Evolutionary conservation across 2,113 vertebrate species (phyloP).

Genomic region (Petrocephalus zakoni): DNA sequence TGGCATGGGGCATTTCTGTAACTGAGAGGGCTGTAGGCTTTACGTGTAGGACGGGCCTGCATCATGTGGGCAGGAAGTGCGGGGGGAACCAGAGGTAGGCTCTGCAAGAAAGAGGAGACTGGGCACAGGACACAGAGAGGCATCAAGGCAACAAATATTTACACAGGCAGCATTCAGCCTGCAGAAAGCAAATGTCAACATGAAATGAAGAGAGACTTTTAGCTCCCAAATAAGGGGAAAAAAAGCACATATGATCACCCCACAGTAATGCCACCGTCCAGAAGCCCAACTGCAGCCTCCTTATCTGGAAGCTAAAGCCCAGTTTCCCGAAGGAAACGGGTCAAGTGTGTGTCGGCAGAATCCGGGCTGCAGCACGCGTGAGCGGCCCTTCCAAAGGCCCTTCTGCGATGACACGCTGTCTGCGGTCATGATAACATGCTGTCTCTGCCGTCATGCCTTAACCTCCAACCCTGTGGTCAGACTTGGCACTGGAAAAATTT

Average conservation of each 20-base stretch:
- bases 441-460: not conserved
- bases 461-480: not conserved
- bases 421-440: not conserved
- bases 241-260: not conserved
- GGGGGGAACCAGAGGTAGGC: not conserved
- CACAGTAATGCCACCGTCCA: not conserved
- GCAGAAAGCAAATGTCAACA: not conserved
- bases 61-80: not conserved
- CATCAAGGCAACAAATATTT: not conserved
- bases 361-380: not conserved
- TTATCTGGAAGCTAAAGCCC: not conserved
- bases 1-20: too few species aligned
- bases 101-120: not conserved
- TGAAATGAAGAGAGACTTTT: not conserved
- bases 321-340: not conserved
- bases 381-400: not conserved
- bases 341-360: not conserved
- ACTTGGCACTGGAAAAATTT: not conserved
- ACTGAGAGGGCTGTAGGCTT: not conserved
- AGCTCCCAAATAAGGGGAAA: not conserved
- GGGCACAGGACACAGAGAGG: not conserved
- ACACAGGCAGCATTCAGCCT: not conserved
- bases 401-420: not conserved
- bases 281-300: not conserved
- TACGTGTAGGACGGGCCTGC: not conserved